These are phyloP conservation scores for Caenorhabditis sp. DNA, from an alignment of 2,888 invertebrate genomes.

Conservation along the genomic window DNA sequence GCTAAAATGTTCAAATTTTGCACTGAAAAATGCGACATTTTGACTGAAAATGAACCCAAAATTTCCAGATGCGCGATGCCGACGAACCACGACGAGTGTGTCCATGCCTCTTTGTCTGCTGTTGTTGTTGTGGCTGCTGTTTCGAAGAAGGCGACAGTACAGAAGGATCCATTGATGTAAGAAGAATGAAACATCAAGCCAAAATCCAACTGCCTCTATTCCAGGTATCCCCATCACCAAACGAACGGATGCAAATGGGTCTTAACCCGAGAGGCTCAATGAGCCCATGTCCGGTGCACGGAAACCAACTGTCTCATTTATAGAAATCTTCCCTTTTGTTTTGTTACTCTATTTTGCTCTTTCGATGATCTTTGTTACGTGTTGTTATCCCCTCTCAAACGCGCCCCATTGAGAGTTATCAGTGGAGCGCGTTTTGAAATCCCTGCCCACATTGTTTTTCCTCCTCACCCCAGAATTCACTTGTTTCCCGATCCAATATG, in stretches of 20 bases:
- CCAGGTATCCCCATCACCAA: conserved; percentile 59
- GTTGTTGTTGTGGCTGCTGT: conserved; percentile 75
- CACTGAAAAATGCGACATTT: too few species aligned
- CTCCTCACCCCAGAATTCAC: neutral
- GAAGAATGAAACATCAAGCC: too few species aligned
- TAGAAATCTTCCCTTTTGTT: conserved; percentile 20
- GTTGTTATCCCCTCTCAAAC: neutral
- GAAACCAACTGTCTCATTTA: conserved; percentile 40
- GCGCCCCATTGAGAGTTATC: too few species aligned
- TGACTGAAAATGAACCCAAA: neutral
- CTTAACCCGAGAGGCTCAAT: conserved; percentile 50
- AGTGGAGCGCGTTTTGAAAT: too few species aligned
- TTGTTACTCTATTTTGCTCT: neutral
- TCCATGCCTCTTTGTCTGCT: conserved; percentile 76
- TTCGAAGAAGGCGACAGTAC: conserved; percentile 72
- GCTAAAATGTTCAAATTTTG: too few species aligned
- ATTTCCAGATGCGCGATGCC: conserved; percentile 70
- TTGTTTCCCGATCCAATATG: neutral
- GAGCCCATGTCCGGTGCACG: conserved; percentile 60
- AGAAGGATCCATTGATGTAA: conserved; percentile 68
- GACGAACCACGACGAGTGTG: conserved; percentile 76
- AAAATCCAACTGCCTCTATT: too few species aligned
- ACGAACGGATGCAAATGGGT: conserved; percentile 67
- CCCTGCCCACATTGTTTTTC: neutral
- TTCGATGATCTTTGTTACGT: conserved; percentile 34